Evolutionary conservation across 1,140 invertebrate genomes (phyloP).

Genomic region (Stenopsyche tienmushanensis): DNA sequence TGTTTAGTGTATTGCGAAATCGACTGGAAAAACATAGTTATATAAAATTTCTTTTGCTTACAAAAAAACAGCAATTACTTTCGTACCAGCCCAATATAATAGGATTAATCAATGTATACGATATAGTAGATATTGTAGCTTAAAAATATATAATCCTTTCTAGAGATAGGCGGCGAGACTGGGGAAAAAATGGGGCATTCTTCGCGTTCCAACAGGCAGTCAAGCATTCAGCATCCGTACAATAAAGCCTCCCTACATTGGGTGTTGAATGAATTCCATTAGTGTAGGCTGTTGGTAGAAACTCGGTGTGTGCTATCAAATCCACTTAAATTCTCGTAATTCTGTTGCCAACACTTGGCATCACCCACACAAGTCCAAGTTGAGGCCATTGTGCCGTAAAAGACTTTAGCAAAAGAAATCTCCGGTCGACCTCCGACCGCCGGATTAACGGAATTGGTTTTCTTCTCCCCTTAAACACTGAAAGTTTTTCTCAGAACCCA

Average conservation of each 20-base stretch:
- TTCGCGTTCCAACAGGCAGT: too few species aligned
- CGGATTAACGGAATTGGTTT: slow-evolving; percentile 36
- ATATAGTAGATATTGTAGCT: too few species aligned
- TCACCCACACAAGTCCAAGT: not conserved
- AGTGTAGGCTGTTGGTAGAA: slow-evolving; percentile 10
- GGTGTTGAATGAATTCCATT: slow-evolving; percentile 40
- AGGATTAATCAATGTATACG: too few species aligned
- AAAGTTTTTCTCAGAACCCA: not conserved
- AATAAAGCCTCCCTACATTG: not conserved
- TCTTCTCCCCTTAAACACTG: slow-evolving; percentile 2
- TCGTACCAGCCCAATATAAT: too few species aligned
- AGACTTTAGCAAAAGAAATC: slow-evolving; percentile 19
- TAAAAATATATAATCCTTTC: too few species aligned
- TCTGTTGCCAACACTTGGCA: slow-evolving; percentile 32
- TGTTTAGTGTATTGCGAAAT: too few species aligned
- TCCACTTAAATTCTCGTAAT: slow-evolving; percentile 41
- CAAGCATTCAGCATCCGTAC: not conserved
- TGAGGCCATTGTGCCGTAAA: not conserved
- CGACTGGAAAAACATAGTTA: too few species aligned
- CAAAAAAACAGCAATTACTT: too few species aligned
- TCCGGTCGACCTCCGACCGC: slow-evolving; percentile 9
- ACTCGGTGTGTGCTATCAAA: slow-evolving; percentile 33
- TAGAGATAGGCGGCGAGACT: too few species aligned
- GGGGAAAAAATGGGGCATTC: too few species aligned
- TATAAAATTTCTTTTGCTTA: too few species aligned